Conservation (phyloP, 2,888 invertebrate genomes). For the Hesperia comma region DNA sequence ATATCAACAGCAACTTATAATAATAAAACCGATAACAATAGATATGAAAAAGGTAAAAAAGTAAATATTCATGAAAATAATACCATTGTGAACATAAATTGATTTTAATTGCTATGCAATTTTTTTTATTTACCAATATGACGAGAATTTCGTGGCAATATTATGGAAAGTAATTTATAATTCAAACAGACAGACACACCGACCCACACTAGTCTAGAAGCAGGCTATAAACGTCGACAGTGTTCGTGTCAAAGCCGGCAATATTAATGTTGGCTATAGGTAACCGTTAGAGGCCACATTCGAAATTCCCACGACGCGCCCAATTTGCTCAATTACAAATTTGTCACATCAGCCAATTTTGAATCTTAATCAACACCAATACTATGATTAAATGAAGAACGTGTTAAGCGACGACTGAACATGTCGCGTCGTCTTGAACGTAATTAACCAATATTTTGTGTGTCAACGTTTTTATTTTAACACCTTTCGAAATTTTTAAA, state of each 20-base stretch:
- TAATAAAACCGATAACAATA: no score
- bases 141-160: no score
- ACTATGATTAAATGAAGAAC: conserved; percentile 1
- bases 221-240: conserved; percentile 50
- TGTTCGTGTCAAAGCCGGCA: conserved; percentile 70
- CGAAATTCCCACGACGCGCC: conserved; percentile 71
- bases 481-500: neutral
- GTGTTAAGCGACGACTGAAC: neutral
- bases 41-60: no score
- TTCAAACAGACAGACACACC: neutral
- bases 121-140: no score
- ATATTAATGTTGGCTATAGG: conserved; percentile 68
- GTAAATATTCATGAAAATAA: no score
- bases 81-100: no score
- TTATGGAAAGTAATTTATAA: neutral
- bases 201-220: neutral
- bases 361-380: conserved; percentile 18
- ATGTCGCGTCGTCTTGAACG: neutral
- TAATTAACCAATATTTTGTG: neutral
- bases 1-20: no score
- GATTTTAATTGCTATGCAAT: no score
- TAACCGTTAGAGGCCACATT: conserved; percentile 64
- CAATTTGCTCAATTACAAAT: conserved; percentile 63
- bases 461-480: neutral
- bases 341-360: conserved; percentile 64